Percentiles rank a stretch among this genome's conserved stretches.
Evolutionary conservation across 1,140 invertebrate species (phyloP).

Genomic region (Saxidomus purpurata): DNA sequence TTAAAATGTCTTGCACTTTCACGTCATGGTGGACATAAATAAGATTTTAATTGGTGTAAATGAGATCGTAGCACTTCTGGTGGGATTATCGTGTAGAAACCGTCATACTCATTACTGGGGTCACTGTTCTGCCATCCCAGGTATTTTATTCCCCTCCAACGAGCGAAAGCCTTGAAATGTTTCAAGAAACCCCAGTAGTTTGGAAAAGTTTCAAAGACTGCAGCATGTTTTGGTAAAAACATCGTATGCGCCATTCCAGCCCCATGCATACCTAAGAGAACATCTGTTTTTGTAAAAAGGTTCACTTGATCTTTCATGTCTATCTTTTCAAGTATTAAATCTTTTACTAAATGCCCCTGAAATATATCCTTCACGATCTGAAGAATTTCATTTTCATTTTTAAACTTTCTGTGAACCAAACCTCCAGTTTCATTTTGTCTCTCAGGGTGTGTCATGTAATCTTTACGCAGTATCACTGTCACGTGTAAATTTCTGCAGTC

Average conservation of each 20-base stretch:
- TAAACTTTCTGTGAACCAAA: constrained; percentile 77
- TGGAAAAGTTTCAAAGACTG: constrained; percentile 95
- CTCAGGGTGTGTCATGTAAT: constrained; percentile 82
- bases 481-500: constrained; percentile 78
- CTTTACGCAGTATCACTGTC: constrained; percentile 81
- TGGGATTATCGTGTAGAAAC: constrained; percentile 57
- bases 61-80: constrained; percentile 13
- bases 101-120: constrained; percentile 29
- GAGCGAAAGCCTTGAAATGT: constrained; percentile 52
- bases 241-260: constrained; percentile 97
- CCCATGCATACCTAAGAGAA: constrained; percentile 98
- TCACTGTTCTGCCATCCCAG: constrained; percentile 52
- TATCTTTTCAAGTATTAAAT: constrained; percentile 75
- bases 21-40: constrained; percentile 25
- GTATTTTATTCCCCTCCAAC: constrained; percentile 54
- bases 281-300: constrained; percentile 91
- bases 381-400: constrained; percentile 80
- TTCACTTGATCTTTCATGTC: constrained; percentile 78
- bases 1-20: too few species aligned
- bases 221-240: constrained; percentile 98
- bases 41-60: neutral
- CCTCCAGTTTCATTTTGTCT: constrained; percentile 73
- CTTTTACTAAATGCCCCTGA: constrained; percentile 64
- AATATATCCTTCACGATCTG: constrained; percentile 39
- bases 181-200: constrained; percentile 63